Evolutionary conservation across 2,113 vertebrate genomes (phyloP).

Genomic region (Apteryx mantelli): DNA sequence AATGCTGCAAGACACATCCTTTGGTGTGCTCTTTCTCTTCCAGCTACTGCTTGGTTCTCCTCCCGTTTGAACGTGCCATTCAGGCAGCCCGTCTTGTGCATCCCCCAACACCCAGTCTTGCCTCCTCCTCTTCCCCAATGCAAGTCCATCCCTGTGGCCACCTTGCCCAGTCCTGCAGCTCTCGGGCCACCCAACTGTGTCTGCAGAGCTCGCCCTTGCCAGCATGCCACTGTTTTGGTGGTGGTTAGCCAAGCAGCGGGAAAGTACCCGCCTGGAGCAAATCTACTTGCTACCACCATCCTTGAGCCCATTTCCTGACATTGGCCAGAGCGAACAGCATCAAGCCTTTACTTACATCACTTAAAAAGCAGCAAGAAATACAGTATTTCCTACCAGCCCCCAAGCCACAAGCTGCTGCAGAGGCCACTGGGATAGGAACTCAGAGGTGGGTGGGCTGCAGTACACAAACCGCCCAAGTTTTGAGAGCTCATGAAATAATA

Average conservation of each 20-base stretch:
- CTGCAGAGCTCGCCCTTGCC: not conserved
- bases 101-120: not conserved
- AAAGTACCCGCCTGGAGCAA: not conserved
- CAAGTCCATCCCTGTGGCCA: not conserved
- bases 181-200: rapidly evolving
- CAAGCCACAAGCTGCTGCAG: not conserved
- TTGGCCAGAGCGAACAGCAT: not conserved
- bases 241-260: not conserved
- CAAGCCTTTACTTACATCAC: not conserved
- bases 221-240: not conserved
- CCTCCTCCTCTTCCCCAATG: not conserved
- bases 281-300: rapidly evolving
- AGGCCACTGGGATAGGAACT: not conserved
- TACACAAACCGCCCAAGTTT: not conserved
- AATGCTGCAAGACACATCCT: not conserved
- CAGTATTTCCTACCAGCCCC: not conserved
- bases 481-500: not conserved
- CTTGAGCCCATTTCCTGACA: not conserved
- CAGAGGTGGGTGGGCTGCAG: not conserved
- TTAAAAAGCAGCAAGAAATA: not conserved
- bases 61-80: not conserved
- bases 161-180: not conserved
- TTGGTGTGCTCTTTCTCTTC: not conserved
- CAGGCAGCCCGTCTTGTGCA: not conserved
- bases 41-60: not conserved